These are phyloP conservation scores for Gonocerus acuteangulatus DNA, from an alignment of 2,888 invertebrate species.

Conservation along the genomic window DNA sequence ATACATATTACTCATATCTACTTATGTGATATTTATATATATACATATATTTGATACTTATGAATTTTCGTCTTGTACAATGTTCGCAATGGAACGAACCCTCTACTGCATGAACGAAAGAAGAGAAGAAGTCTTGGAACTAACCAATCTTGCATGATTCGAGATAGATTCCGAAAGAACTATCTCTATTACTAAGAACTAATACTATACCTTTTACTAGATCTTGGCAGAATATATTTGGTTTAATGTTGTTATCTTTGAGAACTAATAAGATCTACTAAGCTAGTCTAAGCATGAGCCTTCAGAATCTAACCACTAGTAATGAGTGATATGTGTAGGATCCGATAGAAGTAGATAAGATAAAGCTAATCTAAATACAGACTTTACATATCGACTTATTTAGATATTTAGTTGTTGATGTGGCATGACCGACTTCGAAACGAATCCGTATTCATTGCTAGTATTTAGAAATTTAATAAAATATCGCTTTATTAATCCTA, in stretches of 20 bases:
- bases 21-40: neutral
- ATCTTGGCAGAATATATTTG: neutral
- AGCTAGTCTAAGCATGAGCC: conserved; percentile 17
- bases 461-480: conserved; percentile 5
- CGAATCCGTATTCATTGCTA: conserved; percentile 14
- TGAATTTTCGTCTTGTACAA: no score
- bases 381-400: conserved; percentile 15
- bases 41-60: neutral
- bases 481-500: conserved; percentile 16
- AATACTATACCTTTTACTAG: neutral
- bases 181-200: neutral
- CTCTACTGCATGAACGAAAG: conserved; percentile 16
- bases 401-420: conserved; percentile 21
- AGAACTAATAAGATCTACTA: conserved; percentile 14
- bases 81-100: conserved; percentile 11
- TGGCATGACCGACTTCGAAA: conserved; percentile 17
- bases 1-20: neutral
- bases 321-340: conserved; percentile 17
- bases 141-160: conserved; percentile 18
- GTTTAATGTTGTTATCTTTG: neutral
- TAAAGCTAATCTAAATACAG: neutral
- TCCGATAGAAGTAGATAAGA: conserved; percentile 17
- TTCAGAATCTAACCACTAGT: conserved; percentile 22
- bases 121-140: conserved; percentile 20
- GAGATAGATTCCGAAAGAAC: conserved; percentile 3